Percentiles rank a stretch among this genome's conserved stretches.
phyloP scores from a whole-genome alignment of 2,888 invertebrate genomes.

The Drosophila nr. medialis region DNA sequence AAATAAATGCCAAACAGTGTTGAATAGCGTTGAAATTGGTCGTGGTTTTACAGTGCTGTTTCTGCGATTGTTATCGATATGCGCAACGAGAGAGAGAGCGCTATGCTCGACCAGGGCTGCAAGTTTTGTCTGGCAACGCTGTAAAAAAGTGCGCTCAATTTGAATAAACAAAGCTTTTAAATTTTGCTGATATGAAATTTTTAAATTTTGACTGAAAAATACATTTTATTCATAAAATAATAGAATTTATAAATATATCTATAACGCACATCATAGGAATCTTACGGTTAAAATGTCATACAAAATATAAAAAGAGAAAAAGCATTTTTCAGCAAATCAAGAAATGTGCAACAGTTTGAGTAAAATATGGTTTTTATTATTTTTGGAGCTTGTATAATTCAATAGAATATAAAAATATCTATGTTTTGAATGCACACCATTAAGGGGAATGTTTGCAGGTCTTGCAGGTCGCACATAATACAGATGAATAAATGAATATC shows the following conservation, averaged over 20 bases:
- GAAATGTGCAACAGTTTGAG: slow-evolving; percentile 12
- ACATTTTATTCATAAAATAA: slow-evolving; percentile 1
- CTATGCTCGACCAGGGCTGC: slow-evolving; percentile 2
- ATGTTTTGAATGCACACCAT: slow-evolving; percentile 55
- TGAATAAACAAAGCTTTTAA: background rate
- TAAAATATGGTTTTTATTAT: slow-evolving; percentile 29
- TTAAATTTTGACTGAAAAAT: slow-evolving; percentile 23
- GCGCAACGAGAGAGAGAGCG: background rate
- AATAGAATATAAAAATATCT: slow-evolving; percentile 26
- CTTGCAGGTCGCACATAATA: slow-evolving; percentile 70
- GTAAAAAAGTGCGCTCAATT: slow-evolving; percentile 1
- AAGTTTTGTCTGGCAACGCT: slow-evolving; percentile 12
- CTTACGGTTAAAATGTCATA: background rate
- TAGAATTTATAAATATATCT: background rate
- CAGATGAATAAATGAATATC: slow-evolving; percentile 57
- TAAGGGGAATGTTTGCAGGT: slow-evolving; percentile 68
- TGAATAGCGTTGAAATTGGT: slow-evolving; percentile 12
- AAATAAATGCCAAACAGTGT: slow-evolving; percentile 56
- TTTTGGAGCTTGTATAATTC: slow-evolving; percentile 27
- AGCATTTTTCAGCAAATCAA: background rate
- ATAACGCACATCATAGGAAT: background rate
- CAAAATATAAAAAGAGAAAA: background rate
- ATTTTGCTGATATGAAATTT: background rate
- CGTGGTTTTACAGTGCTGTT: slow-evolving; percentile 18
- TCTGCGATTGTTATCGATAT: slow-evolving; percentile 14